phyloP scores from a whole-genome alignment of 2,113 vertebrate species.

The Grammomys surdaster region DNA sequence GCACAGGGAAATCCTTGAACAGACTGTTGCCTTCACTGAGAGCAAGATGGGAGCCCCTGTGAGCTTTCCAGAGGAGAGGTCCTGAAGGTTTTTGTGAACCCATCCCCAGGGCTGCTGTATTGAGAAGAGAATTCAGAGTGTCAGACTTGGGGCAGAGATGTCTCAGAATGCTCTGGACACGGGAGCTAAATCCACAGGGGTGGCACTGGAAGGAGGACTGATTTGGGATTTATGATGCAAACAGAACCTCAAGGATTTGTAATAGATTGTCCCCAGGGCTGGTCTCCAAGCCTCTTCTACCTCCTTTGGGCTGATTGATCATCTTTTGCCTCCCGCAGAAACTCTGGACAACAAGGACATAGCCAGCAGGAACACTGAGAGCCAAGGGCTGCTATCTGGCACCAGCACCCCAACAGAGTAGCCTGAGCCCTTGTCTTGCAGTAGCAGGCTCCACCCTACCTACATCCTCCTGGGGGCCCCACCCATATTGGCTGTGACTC shows the following conservation, averaged over 20 bases:
- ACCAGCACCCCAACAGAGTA: not conserved
- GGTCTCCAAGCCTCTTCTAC: not conserved
- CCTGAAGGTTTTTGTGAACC: not conserved
- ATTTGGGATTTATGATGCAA: not conserved
- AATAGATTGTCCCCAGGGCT: not conserved
- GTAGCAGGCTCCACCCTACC: not conserved
- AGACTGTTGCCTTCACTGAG: not conserved
- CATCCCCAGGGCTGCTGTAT: not conserved
- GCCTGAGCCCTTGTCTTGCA: not conserved
- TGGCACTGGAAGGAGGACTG: not conserved
- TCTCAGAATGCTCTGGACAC: not conserved
- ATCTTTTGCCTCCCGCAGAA: conserved; percentile 30
- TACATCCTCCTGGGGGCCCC: accelerated
- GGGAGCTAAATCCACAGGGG: not conserved
- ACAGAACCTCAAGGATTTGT: not conserved
- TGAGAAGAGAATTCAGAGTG: not conserved
- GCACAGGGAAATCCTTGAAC: not conserved
- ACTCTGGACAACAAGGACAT: not conserved
- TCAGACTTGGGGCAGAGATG: not conserved
- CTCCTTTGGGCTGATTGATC: not conserved
- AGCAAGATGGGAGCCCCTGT: not conserved
- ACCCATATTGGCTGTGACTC: conserved; percentile 41
- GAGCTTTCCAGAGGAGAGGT: not conserved
- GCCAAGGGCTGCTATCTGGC: not conserved
- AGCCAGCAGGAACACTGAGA: not conserved